A percentile compares a stretch with the other conserved stretches of the same genome.
Conservation (phyloP, 2,113 vertebrate species). For the Ploceus nigricollis region DNA sequence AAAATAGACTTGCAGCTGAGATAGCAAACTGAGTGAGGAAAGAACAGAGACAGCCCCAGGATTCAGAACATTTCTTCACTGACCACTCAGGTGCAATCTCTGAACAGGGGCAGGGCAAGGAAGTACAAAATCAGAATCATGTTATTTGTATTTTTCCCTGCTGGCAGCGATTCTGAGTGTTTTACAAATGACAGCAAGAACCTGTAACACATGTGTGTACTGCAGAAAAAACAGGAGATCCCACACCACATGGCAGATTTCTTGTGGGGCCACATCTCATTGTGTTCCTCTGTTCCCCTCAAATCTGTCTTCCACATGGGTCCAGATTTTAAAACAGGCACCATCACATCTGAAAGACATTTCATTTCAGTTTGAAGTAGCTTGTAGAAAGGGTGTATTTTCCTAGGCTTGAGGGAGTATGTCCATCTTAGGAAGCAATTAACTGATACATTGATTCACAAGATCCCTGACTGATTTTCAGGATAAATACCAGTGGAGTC, state of each 20-base stretch:
- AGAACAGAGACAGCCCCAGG: neutral
- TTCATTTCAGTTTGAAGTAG: neutral
- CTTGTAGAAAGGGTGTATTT: neutral
- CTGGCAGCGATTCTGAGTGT: neutral
- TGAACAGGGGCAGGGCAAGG: neutral
- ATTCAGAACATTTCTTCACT: neutral
- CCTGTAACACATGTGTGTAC: neutral
- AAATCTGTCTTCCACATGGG: fast-evolving
- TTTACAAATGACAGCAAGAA: neutral
- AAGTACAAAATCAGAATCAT: neutral
- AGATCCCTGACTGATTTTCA: neutral
- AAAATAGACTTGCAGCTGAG: neutral
- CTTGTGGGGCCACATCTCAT: neutral
- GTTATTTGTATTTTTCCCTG: neutral
- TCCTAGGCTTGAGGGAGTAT: neutral
- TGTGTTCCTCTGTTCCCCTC: neutral
- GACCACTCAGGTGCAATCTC: neutral
- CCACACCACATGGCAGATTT: neutral
- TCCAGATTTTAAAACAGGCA: neutral
- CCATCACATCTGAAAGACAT: neutral
- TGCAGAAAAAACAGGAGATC: neutral
- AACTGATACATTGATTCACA: fast-evolving
- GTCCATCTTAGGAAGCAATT: neutral
- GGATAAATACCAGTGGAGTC: neutral
- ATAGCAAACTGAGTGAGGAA: neutral